Conservation (phyloP, 2,797 vertebrate species). For the Melanotaenia pygmaea region DNA sequence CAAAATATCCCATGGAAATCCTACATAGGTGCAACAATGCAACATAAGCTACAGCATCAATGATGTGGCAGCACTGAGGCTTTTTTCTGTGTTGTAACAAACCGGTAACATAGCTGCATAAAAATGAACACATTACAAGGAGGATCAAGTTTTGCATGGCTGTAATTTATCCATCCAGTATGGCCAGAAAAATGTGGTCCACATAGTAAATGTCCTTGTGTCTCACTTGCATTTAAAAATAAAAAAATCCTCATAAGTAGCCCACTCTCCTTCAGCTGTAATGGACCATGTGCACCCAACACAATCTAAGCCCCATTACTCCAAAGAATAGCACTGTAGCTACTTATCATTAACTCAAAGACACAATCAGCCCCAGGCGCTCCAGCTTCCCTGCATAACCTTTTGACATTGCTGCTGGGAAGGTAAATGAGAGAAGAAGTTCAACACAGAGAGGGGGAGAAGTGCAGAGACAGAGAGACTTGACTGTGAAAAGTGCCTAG, state of each 20-base stretch:
- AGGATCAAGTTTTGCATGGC: background rate
- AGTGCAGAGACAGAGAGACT: conserved; percentile 45
- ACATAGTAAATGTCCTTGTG: background rate
- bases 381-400: conserved; percentile 74
- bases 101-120: conserved; percentile 4
- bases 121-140: conserved; percentile 10
- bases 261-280: conserved; percentile 38
- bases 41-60: conserved; percentile 28
- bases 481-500: conserved; percentile 57
- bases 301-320: conserved; percentile 55
- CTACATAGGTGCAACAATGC: conserved; percentile 1
- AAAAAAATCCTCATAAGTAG: conserved; percentile 24
- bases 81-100: conserved; percentile 19
- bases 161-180: background rate
- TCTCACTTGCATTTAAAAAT: conserved; percentile 12
- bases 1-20: conserved; percentile 33
- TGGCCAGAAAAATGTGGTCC: conserved; percentile 5
- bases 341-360: conserved; percentile 83
- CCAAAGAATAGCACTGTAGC: conserved; percentile 73
- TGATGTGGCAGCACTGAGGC: conserved; percentile 18
- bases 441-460: conserved; percentile 40
- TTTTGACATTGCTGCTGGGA: conserved; percentile 81
- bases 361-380: conserved; percentile 77
- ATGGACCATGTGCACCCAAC: conserved; percentile 42
- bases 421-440: conserved; percentile 76